Percentiles rank a stretch among this genome's conserved stretches.
phyloP scores from a whole-genome alignment of 37 sponge, comb jelly and placozoan species.

The Ephydatia muelleri region DNA sequence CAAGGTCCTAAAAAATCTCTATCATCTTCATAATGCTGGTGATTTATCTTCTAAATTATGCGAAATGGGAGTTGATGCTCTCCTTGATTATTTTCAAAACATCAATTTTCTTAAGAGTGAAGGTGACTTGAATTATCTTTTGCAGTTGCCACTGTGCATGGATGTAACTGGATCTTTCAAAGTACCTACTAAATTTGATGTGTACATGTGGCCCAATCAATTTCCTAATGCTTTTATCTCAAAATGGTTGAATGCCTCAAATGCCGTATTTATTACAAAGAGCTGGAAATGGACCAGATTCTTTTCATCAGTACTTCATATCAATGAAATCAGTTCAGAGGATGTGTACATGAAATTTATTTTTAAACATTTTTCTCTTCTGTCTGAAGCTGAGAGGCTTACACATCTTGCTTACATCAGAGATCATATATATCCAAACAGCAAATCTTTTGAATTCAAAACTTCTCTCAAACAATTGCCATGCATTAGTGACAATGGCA shows the following conservation, averaged over 20 bases:
- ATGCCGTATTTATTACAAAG: slow-evolving; percentile 29
- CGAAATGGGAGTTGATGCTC: not conserved
- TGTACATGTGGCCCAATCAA: slow-evolving; percentile 32
- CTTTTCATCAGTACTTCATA: slow-evolving; percentile 5
- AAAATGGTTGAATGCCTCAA: slow-evolving; percentile 21
- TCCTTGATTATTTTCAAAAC: slow-evolving; percentile 30
- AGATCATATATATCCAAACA: slow-evolving; percentile 16
- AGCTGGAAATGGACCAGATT: slow-evolving; percentile 26
- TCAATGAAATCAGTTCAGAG: slow-evolving; percentile 6
- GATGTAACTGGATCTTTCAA: slow-evolving; percentile 22
- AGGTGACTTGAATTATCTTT: not conserved
- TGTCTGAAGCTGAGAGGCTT: slow-evolving; percentile 32
- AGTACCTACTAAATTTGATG: slow-evolving; percentile 5
- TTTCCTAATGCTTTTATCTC: slow-evolving; percentile 9
- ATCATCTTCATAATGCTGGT: not conserved
- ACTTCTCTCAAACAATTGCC: not conserved
- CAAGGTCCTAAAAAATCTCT: slow-evolving; percentile 10
- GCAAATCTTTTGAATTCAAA: not conserved
- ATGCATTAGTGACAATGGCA: slow-evolving; percentile 23
- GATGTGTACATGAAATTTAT: slow-evolving; percentile 33
- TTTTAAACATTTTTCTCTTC: slow-evolving; percentile 25
- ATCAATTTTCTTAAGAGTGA: slow-evolving; percentile 4
- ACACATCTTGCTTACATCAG: slow-evolving; percentile 43
- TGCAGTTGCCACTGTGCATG: slow-evolving; percentile 49
- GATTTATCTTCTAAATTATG: not conserved